Evolutionary conservation across 2,113 vertebrate genomes (phyloP).

Genomic region (Phyllostomus discolor): DNA sequence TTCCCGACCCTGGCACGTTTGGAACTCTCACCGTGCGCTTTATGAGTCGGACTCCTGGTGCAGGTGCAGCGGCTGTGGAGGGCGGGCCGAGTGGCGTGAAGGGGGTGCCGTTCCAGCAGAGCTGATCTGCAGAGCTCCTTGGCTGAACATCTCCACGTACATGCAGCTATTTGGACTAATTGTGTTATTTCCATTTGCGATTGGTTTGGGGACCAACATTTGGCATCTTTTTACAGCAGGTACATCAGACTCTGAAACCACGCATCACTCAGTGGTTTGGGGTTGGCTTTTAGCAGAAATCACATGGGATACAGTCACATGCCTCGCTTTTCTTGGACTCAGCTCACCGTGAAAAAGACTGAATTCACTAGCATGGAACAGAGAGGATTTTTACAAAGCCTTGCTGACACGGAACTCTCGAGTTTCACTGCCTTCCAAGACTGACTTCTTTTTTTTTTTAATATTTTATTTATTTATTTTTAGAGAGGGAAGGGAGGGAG

Average conservation of each 20-base stretch:
- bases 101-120: neutral
- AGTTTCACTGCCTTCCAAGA: neutral
- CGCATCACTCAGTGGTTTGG: neutral
- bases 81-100: neutral
- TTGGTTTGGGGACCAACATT: neutral
- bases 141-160: neutral
- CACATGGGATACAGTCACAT: neutral
- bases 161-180: neutral
- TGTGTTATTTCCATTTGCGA: neutral
- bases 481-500: too few species aligned
- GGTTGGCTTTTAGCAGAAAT: neutral
- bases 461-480: too few species aligned
- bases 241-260: neutral
- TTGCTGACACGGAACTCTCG: neutral
- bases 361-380: neutral
- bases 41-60: neutral
- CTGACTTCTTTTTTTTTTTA: too few species aligned
- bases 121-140: neutral
- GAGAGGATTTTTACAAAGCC: neutral
- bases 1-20: neutral
- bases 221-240: neutral
- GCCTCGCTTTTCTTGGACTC: neutral
- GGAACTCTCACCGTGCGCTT: neutral
- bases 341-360: neutral
- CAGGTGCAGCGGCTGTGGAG: neutral